Conservation (phyloP, 2,888 invertebrate genomes). For the Panopea generosa region DNA sequence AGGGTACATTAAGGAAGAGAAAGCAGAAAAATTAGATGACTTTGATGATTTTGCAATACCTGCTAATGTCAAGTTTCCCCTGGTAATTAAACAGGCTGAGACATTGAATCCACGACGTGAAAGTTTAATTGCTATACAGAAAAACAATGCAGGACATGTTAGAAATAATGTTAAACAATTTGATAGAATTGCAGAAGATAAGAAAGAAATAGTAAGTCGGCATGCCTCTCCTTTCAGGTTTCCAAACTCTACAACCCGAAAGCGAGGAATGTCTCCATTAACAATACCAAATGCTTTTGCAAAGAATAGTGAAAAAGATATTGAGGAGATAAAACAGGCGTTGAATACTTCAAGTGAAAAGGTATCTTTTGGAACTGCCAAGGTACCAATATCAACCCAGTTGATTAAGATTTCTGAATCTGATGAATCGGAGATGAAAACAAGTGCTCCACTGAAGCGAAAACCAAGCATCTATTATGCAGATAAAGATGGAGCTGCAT, state of each 20-base stretch:
- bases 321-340: conserved; percentile 35
- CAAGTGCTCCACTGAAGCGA: conserved; percentile 50
- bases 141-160: conserved; percentile 74
- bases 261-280: conserved; percentile 76
- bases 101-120: conserved; percentile 71
- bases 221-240: conserved; percentile 74
- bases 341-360: conserved; percentile 52
- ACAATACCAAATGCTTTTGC: conserved; percentile 67
- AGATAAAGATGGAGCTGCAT: conserved; percentile 36
- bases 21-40: conserved; percentile 20
- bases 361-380: conserved; percentile 61
- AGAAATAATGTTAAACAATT: conserved; percentile 73
- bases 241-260: conserved; percentile 72
- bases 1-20: conserved; percentile 71
- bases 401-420: conserved; percentile 63
- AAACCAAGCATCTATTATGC: conserved; percentile 71
- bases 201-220: conserved; percentile 60
- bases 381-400: conserved; percentile 75
- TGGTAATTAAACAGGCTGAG: conserved; percentile 72
- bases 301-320: conserved; percentile 72
- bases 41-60: conserved; percentile 63
- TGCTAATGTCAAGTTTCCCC: conserved; percentile 43
- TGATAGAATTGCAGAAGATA: conserved; percentile 43
- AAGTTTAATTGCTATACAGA: conserved; percentile 75
- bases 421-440: conserved; percentile 7